phyloP scores from a whole-genome alignment of 2,797 vertebrate species.

The Chelon auratus region DNA sequence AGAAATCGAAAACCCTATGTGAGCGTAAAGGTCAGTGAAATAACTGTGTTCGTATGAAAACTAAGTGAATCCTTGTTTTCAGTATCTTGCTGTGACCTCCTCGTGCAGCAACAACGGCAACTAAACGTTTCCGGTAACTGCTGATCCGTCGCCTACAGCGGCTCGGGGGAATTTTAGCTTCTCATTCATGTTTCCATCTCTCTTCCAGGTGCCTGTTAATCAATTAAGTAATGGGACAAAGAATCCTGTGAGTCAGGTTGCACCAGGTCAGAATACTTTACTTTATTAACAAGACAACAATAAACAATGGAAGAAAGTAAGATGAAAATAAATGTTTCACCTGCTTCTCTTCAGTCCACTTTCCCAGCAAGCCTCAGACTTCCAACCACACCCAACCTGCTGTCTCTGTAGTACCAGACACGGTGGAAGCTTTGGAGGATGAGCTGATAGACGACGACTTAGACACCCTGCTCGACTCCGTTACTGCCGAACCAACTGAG shows the following conservation, averaged over 20 bases:
- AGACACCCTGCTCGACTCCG: slow-evolving; percentile 90
- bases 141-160: no score
- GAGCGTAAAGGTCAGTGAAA: slow-evolving; percentile 84
- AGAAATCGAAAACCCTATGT: slow-evolving; percentile 90
- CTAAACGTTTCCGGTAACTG: no score
- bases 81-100: no score
- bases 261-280: slow-evolving; percentile 83
- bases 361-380: slow-evolving; percentile 39
- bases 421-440: slow-evolving; percentile 83
- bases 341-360: slow-evolving; percentile 42
- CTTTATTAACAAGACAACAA: neutral
- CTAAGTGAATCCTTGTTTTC: no score
- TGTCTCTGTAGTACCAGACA: slow-evolving; percentile 48
- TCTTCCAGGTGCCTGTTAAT: slow-evolving; percentile 73
- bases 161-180: no score
- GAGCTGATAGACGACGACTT: slow-evolving; percentile 93
- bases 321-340: neutral
- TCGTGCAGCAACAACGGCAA: no score
- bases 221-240: slow-evolving; percentile 78
- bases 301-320: no score
- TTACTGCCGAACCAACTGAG: slow-evolving; percentile 57
- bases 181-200: neutral
- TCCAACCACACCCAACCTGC: slow-evolving; percentile 59
- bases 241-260: slow-evolving; percentile 81
- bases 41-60: no score